Evolutionary conservation across 2,888 invertebrate genomes (phyloP), one percentile per base, ranked within the genome.

Genomic region (Catocala sponsa): DNA sequence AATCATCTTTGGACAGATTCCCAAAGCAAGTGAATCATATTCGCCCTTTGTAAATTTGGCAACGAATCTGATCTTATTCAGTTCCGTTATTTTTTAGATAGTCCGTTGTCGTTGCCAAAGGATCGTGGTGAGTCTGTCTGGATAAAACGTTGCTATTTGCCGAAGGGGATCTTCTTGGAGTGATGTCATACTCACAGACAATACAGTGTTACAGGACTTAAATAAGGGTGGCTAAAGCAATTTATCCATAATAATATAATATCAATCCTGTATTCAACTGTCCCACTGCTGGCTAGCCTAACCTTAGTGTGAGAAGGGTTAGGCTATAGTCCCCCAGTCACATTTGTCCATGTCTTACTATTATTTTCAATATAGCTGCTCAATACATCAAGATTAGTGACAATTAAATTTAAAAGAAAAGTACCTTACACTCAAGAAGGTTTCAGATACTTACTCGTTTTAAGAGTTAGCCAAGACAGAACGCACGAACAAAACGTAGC

Each of bases 391-490:
- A 68, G 65, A 72, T 78, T 68, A 63, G 57, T 76, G 62, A 72
- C 70, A 74, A 73, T 78, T 60, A 70, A 64, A 57, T 75, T 58
- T 60, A 62, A 64, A 73, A 74, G 69, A 74, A 69, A 70, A 73
- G 74, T 63, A 70, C 74, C 77, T 74, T 79, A 81, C 83, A 80
- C 79, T 81, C 81, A 72, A 72, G 80, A 82, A 83, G 84, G 81
- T 82, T 83, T 85, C 81, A 79, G 87, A 86, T 86, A 86, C 90
- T 89, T 86, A 86, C 90, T 89, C 86, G 84, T 87, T 86, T 87
- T 82, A 82, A 90, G 88, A 85, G 84, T 83, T 82, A 79, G 81
- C 74, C 79, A 82, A 85, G 84, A 84, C 78, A 80, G 85, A 83
- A 86, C 80, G 83, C 79, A 83, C 81, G 84, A 85, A 84, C 79